phyloP scores from a whole-genome alignment of 2,888 invertebrate species.

The Caenorhabditis becei region DNA sequence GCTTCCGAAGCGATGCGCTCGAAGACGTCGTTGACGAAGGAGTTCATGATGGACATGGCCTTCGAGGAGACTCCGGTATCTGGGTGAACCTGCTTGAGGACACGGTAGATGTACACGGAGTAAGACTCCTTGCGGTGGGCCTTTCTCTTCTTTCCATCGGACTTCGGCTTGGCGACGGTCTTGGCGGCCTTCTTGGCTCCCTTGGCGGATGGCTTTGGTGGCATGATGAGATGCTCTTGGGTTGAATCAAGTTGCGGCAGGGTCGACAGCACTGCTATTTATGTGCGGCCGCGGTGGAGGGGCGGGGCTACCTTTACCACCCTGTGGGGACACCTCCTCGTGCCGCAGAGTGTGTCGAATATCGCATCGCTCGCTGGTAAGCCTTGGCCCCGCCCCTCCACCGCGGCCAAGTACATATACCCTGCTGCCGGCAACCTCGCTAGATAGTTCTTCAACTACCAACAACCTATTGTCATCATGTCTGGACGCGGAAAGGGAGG shows the following conservation, averaged over 20 bases:
- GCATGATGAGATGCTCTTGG: slow-evolving; percentile 9
- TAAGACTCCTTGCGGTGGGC: slow-evolving; percentile 77
- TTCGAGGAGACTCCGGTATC: slow-evolving; percentile 87
- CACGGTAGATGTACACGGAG: slow-evolving; percentile 85
- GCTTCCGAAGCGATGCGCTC: slow-evolving; percentile 86
- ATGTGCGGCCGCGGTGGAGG: slow-evolving; percentile 18
- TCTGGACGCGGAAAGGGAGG: slow-evolving; percentile 66
- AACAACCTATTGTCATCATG: slow-evolving; percentile 38
- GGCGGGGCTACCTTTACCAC: slow-evolving; percentile 18
- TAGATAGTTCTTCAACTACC: slow-evolving; percentile 34
- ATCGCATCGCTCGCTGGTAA: no score
- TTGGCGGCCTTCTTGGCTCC: slow-evolving; percentile 81
- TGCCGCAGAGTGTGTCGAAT: background rate
- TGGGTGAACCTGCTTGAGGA: slow-evolving; percentile 85
- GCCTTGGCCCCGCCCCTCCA: slow-evolving; percentile 17
- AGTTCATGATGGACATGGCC: slow-evolving; percentile 88
- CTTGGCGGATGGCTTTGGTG: slow-evolving; percentile 79
- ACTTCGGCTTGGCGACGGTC: slow-evolving; percentile 27
- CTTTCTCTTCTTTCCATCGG: slow-evolving; percentile 76
- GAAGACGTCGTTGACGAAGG: slow-evolving; percentile 88
- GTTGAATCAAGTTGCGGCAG: slow-evolving; percentile 3
- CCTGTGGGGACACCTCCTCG: slow-evolving; percentile 23
- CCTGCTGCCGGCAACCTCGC: background rate
- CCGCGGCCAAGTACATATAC: slow-evolving; percentile 10
- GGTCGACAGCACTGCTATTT: background rate